Evolutionary conservation across 2,797 vertebrate genomes (phyloP), one percentile per base, ranked within the genome.

Genomic region (Siniperca obscura): DNA sequence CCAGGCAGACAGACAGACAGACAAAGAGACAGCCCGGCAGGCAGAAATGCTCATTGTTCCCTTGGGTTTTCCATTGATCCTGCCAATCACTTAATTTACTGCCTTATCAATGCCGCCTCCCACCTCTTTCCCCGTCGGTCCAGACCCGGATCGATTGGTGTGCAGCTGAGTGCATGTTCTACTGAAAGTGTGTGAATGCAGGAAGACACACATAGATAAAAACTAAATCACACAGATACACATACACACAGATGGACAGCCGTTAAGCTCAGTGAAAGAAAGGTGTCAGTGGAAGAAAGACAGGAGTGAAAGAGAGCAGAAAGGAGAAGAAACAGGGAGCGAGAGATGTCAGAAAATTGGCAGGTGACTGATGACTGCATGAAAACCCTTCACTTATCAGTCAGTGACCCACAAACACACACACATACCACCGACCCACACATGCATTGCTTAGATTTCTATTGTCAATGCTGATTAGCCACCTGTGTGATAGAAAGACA

Each of bases 41-140:
- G 74, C 74, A 83, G 83, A 69, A 80, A 74, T 83, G 78, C 74
- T 86, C 76, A 92, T 89, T 92, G 87, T 88, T 91, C 90, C 90
- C 78, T 60, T 9, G 83, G 81, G 91, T 76, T 84, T 60, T 81
- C 73, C 79, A 93, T 88, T 88, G 88, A 93, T 90, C 83, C 87
- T 88, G 92, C 89, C 94, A 93, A 89, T 94, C 93, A 92, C 90
- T 86, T 91, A 70, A 93, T 93, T 90, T 87, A 90, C 80, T 81
- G 78, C 61, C 82, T 90, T 82, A 90, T 95, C 92, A 89, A 90
- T 86, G 81, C 70, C 22, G 64, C 73, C 89, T 87, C 76, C 70
- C 82, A 78, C 85, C 84, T 84, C 76, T 76, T 64, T 76, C 73
- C 76, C 57, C 8, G 16, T 52, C 30, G 59, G 74, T 61, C 56